Base-by-base conservation (phyloP, 2,888 invertebrate genomes). In the Netelia virgata region DNA sequence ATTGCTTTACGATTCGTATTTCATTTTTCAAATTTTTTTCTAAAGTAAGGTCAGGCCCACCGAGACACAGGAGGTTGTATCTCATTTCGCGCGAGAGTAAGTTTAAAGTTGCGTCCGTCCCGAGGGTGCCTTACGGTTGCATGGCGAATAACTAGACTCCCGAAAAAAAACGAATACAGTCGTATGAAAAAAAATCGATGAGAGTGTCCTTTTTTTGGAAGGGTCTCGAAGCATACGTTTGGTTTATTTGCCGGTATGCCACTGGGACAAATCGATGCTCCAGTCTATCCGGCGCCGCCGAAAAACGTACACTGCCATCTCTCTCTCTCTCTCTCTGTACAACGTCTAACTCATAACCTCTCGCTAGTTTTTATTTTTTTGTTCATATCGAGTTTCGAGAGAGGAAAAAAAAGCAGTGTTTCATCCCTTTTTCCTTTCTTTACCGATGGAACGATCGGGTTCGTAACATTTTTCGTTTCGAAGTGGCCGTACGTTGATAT, bases 181-280 rank as follows among this genome's bases (percentile, higher is more conserved):
- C 57, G 18, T 11, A 47, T 8, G 23, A 43, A n/a, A 14, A 23
- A 36, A 59, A 28, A 66, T 69, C 50, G 61, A 77, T 61, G 66
- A 10, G 14, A 82, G 66, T 73, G 72, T 47, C 61, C 23, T 18
- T 50, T 66, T 63, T 61, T 61, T 55, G 18, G 11, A 63, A 61
- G 64, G 57, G 36, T 57, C 63, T 20, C 70, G 16, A 18, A 28
- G 57, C 53, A 16, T 41, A 18, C 41, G 23, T 11, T 55, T 50
- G 64, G 64, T 70, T 43, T 77, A 55, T 28, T 41, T 10, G 47
- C 11, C 18, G 73, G 28, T 28, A 28, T 72, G 50, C 70, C 23
- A 59, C 28, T 9, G 53, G 16, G 18, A 36, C 53, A 57, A 78
- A 83, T 83, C 82, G 82, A 78, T 83, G 70, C 64, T 78, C 50